Conservation (phyloP, 2,888 invertebrate species). For the Tineola bisselliella region DNA sequence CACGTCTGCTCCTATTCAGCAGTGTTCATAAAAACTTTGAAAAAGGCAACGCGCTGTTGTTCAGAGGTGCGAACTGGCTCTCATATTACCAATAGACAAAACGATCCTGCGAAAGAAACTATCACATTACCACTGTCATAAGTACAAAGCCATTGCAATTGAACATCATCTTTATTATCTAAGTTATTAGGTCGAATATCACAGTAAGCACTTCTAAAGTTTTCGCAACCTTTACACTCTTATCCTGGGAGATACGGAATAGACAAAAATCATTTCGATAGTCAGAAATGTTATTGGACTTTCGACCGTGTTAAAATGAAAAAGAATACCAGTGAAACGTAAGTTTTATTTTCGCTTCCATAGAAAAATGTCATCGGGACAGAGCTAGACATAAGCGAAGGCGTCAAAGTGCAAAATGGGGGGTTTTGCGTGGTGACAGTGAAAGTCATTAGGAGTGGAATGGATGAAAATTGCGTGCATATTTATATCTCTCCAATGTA, state of each 20-base stretch:
- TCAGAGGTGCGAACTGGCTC: slow-evolving; percentile 58
- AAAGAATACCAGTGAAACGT: slow-evolving; percentile 26
- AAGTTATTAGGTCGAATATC: neutral
- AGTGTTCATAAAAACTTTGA: slow-evolving; percentile 47
- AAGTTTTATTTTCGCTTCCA: slow-evolving; percentile 37
- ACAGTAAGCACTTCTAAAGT: neutral
- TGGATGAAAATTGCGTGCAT: slow-evolving; percentile 66
- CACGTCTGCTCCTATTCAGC: slow-evolving; percentile 31
- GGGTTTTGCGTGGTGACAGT: slow-evolving; percentile 64
- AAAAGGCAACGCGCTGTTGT: slow-evolving; percentile 55
- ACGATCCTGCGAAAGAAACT: slow-evolving; percentile 38
- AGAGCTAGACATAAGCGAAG: slow-evolving; percentile 62
- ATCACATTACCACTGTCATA: slow-evolving; percentile 14
- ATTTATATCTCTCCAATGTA: slow-evolving; percentile 56
- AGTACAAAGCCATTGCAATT: neutral
- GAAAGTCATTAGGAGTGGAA: slow-evolving; percentile 67
- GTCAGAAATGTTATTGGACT: slow-evolving; percentile 26
- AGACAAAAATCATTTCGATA: slow-evolving; percentile 56
- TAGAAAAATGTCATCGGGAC: slow-evolving; percentile 59
- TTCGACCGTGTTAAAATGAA: slow-evolving; percentile 34
- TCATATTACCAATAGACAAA: slow-evolving; percentile 62
- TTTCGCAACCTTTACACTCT: slow-evolving; percentile 27
- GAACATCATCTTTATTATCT: neutral
- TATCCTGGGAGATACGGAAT: slow-evolving; percentile 52
- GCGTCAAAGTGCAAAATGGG: slow-evolving; percentile 69